These are phyloP conservation scores for Hirtodrosophila trivittata DNA, from an alignment of 2,888 invertebrate genomes.

Conservation along the genomic window DNA sequence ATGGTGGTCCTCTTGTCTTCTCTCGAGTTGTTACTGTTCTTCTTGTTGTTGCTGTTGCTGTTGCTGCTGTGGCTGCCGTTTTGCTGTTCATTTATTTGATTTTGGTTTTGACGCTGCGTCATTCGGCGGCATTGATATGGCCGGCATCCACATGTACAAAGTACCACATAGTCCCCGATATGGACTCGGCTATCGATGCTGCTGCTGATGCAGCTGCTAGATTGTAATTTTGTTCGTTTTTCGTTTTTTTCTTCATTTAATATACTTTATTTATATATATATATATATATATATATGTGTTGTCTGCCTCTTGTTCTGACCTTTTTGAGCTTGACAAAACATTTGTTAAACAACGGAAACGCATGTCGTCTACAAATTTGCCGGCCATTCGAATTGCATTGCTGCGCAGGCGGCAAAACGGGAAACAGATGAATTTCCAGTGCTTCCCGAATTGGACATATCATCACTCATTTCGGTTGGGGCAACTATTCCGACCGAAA, in stretches of 20 bases:
- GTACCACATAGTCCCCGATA: conserved; percentile 5
- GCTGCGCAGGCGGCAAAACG: conserved; percentile 31
- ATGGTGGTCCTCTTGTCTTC: conserved; percentile 78
- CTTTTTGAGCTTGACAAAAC: conserved; percentile 75
- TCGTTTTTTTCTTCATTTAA: conserved; percentile 2
- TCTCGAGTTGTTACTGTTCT: conserved; percentile 35
- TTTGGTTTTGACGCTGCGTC: conserved; percentile 76
- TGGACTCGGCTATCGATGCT: conserved; percentile 28
- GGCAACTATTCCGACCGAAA: no score
- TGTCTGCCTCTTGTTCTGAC: conserved; percentile 44
- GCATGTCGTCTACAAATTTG: conserved; percentile 73
- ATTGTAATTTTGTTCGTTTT: conserved; percentile 18
- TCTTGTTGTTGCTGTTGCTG: conserved; percentile 19
- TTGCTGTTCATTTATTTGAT: conserved; percentile 72
- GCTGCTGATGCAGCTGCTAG: conserved; percentile 62
- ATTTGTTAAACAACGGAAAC: conserved; percentile 76
- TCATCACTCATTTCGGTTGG: background rate
- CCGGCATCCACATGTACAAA: conserved; percentile 50
- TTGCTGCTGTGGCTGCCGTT: conserved; percentile 62
- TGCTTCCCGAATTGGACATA: background rate
- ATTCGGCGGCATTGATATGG: conserved; percentile 74
- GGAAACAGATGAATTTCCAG: conserved; percentile 20
- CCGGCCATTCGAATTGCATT: conserved; percentile 29
- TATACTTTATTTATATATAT: background rate
- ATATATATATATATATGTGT: background rate